A percentile compares a stretch with the other conserved stretches of the same genome.
phyloP scores from a whole-genome alignment of 2,797 vertebrate genomes.

The Rhinogobio ventralis region DNA sequence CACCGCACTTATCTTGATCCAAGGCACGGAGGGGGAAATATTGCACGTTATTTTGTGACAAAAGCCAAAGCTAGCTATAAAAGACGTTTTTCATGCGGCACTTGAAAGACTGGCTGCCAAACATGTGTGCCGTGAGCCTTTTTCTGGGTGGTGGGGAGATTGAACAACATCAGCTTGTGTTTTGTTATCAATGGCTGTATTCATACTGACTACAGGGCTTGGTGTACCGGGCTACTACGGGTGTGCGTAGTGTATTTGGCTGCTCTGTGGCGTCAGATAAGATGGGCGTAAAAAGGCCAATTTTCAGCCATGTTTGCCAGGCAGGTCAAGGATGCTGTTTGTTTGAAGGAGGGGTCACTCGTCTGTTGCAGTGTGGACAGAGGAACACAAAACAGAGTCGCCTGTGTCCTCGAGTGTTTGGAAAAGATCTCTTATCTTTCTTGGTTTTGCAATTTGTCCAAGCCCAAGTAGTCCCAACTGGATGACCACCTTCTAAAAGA shows the following conservation, averaged over 20 bases:
- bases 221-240: constrained; percentile 39
- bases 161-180: constrained; percentile 57
- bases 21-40: constrained; percentile 48
- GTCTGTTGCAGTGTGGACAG: constrained; percentile 43
- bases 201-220: constrained; percentile 47
- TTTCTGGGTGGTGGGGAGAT: constrained; percentile 26
- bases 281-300: constrained; percentile 52
- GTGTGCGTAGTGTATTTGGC: constrained; percentile 39
- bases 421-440: constrained; percentile 48
- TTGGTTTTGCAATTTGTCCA: constrained; percentile 37
- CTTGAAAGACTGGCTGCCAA: constrained; percentile 45
- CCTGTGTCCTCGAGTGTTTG: constrained; percentile 28
- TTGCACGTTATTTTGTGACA: constrained; percentile 48
- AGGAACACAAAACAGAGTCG: constrained; percentile 8
- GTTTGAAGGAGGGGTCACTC: constrained; percentile 55
- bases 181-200: constrained; percentile 59
- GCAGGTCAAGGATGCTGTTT: constrained; percentile 60
- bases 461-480: constrained; percentile 26
- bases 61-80: constrained; percentile 53
- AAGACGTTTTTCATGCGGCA: constrained; percentile 53
- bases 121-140: constrained; percentile 21
- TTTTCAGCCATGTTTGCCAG: constrained; percentile 52
- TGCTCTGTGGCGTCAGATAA: constrained; percentile 52
- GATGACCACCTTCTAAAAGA: constrained; percentile 10
- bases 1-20: constrained; percentile 59